Base-by-base conservation (phyloP, 2,113 vertebrate species). In the Burhinus bistriatus region DNA sequence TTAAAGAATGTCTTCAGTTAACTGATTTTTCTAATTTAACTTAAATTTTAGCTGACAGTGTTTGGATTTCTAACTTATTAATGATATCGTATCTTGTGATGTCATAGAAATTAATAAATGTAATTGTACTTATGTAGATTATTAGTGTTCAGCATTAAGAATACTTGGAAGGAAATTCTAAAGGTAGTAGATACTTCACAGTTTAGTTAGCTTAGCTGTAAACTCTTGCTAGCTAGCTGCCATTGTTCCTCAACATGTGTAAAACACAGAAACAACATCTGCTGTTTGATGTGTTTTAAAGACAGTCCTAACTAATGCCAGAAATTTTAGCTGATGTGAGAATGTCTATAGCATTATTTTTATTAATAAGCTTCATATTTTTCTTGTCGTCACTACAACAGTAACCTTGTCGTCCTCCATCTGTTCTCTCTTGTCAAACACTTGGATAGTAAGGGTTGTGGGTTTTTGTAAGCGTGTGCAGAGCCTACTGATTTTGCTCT, bases 141-240 rank as follows among this genome's bases (percentile, higher is more conserved):
- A 2, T 23, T 6, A 40, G 25, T 4, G 47, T 29, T 49, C 6
- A 6, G 18, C 9, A 13, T 15, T 17, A 6, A 12, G 73, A 8
- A 22, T 5, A 3, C 71, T 15, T 2, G 36, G 49, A 36, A 62
- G 58, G 81, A 38, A 4, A 4, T 1, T 4, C 3, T 14, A 3
- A 12, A 19, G 58, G 69, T 12, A 2, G 38, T 15, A 0, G n/a
- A 1, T 59, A 2, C 14, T 62, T 38, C 16, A 4, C 10, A 15
- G 38, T 27, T 44, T 11, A 8, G 30, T 42, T 8, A 19, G 11
- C 49, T 64, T 5, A 62, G 66, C 61, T 61, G 40, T 4, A 5
- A 49, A 9, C 54, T 62, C 38, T 15, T 11, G 23, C 25, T 15
- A 18, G 52, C 12, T 8, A 8, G 49, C 59, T 73, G 69, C 75